Evolutionary conservation across 2,113 vertebrate genomes (phyloP), one percentile per base, ranked within the genome.

Genomic region (Pyrgilauda ruficollis): DNA sequence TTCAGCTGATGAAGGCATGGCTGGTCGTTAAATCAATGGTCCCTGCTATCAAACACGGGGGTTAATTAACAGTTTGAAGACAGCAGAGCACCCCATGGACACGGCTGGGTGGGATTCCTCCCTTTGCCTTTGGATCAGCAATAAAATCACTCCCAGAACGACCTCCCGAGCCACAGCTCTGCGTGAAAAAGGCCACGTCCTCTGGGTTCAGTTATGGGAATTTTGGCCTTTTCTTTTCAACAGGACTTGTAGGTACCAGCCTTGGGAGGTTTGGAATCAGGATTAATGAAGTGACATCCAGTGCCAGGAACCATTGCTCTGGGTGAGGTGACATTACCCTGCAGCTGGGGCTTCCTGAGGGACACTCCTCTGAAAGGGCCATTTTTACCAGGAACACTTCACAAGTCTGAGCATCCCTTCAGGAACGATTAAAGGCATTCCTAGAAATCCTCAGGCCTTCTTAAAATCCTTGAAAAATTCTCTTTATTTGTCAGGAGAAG

Each of bases 151-250:
- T 31, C 30, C 43, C 64, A 28, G 9, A 22, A 4, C 1, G 4
- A 14, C 3, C 8, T 11, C 64, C 59, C 31, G 37, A 77, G 12
- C 3, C 68, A 11, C 41, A 26, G 41, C n/a, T 31, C 27, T 30
- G 41, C 6, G 0, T 7, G 22, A 1, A 18, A 37, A 69, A 58
- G 9, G 3, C 0, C 0, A 3, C 5, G 3, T 13, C 49, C 27
- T 24, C 43, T 28, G 35, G 15, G 43, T 17, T 59, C 47, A 20
- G 3, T 19, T 23, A 1, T 3, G n/a, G 56, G 50, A 39, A 28
- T 44, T 62, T 4, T 6, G 59, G 28, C 26, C 24, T 61, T n/a
- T 68, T 53, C 27, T 55, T 33, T 61, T 17, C 1, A 15, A 6
- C 1, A 2, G 18, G 21, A 24, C 9, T 24, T 47, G 9, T 39